Evolutionary conservation across 2,797 vertebrate species (phyloP).

Genomic region (Tachyglossus aculeatus): DNA sequence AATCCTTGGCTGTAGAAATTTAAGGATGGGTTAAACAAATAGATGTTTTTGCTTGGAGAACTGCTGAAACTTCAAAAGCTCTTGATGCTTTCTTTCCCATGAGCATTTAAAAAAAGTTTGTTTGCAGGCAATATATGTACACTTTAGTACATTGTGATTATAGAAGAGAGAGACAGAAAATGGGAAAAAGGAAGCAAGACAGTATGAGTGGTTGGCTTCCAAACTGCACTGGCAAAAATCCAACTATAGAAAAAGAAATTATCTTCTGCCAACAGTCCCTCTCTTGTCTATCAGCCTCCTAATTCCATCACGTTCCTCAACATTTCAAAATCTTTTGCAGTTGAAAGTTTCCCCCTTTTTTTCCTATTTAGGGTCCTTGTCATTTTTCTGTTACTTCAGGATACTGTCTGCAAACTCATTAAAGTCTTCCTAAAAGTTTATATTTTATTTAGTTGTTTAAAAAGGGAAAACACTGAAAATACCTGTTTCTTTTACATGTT

Average conservation of each 20-base stretch:
- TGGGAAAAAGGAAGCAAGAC: not conserved
- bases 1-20: conserved; percentile 21
- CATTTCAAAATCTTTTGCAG: conserved; percentile 48
- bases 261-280: not conserved
- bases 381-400: not conserved
- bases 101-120: conserved; percentile 12
- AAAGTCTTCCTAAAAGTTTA: conserved; percentile 49
- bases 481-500: not conserved
- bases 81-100: not conserved
- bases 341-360: conserved; percentile 6
- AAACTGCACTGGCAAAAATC: conserved; percentile 19
- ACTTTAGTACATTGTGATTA: not conserved
- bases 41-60: not conserved
- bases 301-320: conserved; percentile 26
- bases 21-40: not conserved
- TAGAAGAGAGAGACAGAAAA: not conserved
- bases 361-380: conserved; percentile 26
- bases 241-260: conserved; percentile 17
- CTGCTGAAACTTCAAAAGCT: not conserved
- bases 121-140: not conserved
- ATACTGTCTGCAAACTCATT: conserved; percentile 33
- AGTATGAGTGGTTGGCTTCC: not conserved
- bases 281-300: conserved; percentile 23
- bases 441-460: conserved; percentile 20
- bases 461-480: conserved; percentile 25